Base-by-base conservation (phyloP, 2,797 vertebrate species). In the Ciconia nigra region DNA sequence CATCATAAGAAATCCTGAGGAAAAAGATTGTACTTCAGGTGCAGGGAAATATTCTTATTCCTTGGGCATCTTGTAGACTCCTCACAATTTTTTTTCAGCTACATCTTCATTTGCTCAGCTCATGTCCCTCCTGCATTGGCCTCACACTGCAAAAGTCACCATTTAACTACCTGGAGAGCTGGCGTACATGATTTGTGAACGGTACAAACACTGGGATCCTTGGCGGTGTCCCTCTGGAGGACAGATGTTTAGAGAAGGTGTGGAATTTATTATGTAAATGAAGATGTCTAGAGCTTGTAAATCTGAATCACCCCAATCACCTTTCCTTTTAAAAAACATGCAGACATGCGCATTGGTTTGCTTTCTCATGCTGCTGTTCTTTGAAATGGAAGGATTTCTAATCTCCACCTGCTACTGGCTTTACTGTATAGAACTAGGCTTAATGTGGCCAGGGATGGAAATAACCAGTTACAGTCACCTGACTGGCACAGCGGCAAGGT, bases 171-270 rank as follows among this genome's bases (percentile, higher is more conserved):
- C 22, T 5, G 4, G 46, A 58, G 49, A 70, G 66, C 19, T 8
- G 51, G 16, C 11, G 9, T 0, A 0, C n/a, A 51, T 2, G 1
- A 19, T 41, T 9, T 20, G 10, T n/a, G 42, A 70, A 15, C 3
- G 5, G 31, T 15, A 31, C 19, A 12, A 44, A 58, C 24, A 9
- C 4, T 3, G 7, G 12, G 73, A 51, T 35, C 26, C 37, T 62
- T 19, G 3, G n/a, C 2, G 1, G 26, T 13, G 16, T 31, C 66
- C 18, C 61, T 26, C 33, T 16, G 35, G 42, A 35, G 49, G 35
- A n/a, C n/a, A 37, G 62, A 39, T n/a, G 26, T 49, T 70, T 54
- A 63, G 21, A 42, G 39, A 21, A 51, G 19, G 19, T 22, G 41
- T 49, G 57, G 44, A 70, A 70, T 74, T 70, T 70, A 39, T 55